A percentile compares a stretch with the other conserved stretches of the same genome.
These are phyloP conservation scores for Tetrax tetrax DNA, from an alignment of 2,113 vertebrate species.

Conservation along the genomic window DNA sequence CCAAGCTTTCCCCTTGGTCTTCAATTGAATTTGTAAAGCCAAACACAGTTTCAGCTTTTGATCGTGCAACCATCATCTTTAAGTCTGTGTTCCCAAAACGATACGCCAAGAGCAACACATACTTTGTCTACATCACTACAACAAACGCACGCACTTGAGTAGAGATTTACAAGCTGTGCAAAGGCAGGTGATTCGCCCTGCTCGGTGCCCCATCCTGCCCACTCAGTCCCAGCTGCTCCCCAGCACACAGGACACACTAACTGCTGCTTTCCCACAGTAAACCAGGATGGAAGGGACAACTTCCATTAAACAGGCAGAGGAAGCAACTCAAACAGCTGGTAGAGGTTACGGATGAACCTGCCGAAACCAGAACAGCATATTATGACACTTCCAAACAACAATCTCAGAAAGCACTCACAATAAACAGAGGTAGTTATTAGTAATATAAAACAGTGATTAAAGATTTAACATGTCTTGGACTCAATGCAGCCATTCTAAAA, in stretches of 20 bases:
- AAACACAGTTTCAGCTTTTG: background rate
- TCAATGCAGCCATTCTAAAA: background rate
- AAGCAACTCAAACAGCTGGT: background rate
- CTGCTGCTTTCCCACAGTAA: background rate
- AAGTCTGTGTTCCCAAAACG: background rate
- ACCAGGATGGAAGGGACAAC: accelerated
- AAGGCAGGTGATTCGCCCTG: accelerated
- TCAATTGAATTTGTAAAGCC: background rate
- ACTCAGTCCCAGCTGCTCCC: background rate
- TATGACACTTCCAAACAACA: background rate
- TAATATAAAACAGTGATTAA: conserved; percentile 18
- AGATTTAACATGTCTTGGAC: background rate
- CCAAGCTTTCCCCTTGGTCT: background rate
- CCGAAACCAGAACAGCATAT: background rate
- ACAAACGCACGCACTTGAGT: background rate
- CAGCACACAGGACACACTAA: no score
- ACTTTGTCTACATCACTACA: accelerated
- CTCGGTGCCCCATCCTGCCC: background rate
- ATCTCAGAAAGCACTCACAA: background rate
- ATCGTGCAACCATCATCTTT: background rate
- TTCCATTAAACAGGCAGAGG: background rate
- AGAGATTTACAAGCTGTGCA: background rate
- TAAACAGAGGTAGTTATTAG: background rate
- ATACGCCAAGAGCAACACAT: accelerated
- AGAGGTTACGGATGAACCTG: background rate